Conservation (phyloP, 2,797 vertebrate genomes). For the Fundulus diaphanus region DNA sequence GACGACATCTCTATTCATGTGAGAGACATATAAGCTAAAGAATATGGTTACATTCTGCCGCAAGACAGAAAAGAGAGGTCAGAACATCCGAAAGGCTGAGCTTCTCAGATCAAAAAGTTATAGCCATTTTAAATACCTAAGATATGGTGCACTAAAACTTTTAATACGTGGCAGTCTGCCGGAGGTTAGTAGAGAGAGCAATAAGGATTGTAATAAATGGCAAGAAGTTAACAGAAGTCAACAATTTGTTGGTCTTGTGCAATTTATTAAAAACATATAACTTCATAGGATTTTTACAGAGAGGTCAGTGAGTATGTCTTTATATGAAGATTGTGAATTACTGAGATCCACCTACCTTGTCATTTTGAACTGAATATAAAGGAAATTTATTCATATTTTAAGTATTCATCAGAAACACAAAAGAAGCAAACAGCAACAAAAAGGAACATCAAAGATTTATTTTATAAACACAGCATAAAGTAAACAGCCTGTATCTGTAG, state of each 20-base stretch:
- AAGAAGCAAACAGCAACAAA: no score
- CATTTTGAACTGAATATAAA: not conserved
- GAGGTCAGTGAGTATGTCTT: not conserved
- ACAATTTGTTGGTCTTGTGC: not conserved
- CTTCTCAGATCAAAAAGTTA: not conserved
- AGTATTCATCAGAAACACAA: not conserved
- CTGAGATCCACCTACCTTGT: not conserved
- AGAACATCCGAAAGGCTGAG: not conserved
- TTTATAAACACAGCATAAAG: not conserved
- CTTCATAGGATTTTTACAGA: not conserved
- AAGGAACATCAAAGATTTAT: no score
- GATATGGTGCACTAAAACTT: conserved; percentile 3
- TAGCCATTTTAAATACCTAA: not conserved
- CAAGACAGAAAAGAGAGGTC: not conserved
- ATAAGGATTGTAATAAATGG: not conserved
- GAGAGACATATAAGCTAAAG: not conserved
- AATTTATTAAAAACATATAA: not conserved
- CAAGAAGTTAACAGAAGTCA: not conserved
- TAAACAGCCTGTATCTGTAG: not conserved
- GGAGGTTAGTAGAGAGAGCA: conserved; percentile 2
- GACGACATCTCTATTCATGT: not conserved
- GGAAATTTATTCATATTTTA: no score
- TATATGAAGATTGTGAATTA: not conserved
- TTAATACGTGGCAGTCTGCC: not conserved
- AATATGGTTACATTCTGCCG: not conserved